Conservation (phyloP, 2,113 vertebrate species). For the Paramormyrops kingsleyae region DNA sequence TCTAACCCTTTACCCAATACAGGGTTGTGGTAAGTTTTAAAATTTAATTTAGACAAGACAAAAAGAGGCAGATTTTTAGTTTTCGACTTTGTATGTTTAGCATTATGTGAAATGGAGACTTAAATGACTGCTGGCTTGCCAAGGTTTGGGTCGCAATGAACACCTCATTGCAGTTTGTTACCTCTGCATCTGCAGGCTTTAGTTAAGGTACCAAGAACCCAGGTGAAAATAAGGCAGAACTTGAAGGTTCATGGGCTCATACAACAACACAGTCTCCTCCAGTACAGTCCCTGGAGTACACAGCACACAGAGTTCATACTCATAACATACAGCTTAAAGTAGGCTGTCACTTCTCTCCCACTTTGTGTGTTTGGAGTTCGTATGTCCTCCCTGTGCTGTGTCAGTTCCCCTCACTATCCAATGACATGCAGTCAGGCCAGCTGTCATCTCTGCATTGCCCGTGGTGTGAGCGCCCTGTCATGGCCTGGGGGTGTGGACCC, state of each 20-base stretch:
- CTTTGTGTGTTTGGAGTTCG: neutral
- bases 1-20: neutral
- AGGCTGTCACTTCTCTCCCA: neutral
- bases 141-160: neutral
- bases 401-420: neutral
- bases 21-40: neutral
- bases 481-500: neutral
- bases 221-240: neutral
- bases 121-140: neutral
- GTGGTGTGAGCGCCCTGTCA: neutral
- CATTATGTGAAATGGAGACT: neutral
- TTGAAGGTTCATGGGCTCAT: neutral
- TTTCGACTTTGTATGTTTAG: neutral
- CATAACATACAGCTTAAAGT: neutral
- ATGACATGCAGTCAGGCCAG: neutral
- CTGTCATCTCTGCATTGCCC: neutral
- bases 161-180: neutral
- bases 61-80: neutral
- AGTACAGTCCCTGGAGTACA: neutral
- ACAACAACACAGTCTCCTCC: conserved; percentile 7
- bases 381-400: neutral
- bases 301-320: neutral
- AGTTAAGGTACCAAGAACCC: neutral
- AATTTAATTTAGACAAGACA: neutral
- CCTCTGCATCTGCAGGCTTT: neutral